Conservation (phyloP, 2,888 invertebrate species). For the Endotricha flammealis region DNA sequence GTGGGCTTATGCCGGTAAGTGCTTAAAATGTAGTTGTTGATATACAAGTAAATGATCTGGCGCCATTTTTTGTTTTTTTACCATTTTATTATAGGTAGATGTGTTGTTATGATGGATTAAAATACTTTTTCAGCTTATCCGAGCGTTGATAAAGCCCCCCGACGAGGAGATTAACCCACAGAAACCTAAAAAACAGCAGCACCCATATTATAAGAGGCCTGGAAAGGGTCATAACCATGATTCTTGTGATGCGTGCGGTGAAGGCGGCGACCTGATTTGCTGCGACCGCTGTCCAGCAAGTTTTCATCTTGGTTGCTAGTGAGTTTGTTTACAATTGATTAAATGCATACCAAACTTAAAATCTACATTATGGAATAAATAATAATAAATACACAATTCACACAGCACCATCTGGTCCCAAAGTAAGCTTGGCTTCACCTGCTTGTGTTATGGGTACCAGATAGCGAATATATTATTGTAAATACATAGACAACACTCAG, state of each 20-base stretch:
- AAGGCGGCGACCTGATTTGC: conserved; percentile 96
- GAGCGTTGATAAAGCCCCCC: conserved; percentile 92
- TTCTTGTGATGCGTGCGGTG: conserved; percentile 95
- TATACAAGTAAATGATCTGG: conserved; percentile 25
- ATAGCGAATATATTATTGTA: too few species aligned
- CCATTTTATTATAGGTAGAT: conserved; percentile 10
- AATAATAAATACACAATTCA: too few species aligned
- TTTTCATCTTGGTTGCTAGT: conserved; percentile 98
- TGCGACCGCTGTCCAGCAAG: conserved; percentile 97
- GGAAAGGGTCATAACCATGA: conserved; percentile 96
- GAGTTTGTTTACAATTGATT: conserved; percentile 67
- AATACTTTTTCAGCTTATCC: conserved; percentile 88
- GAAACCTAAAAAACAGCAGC: conserved; percentile 81
- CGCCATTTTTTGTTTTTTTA: conserved; percentile 37
- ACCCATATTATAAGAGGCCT: conserved; percentile 90
- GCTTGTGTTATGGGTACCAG: too few species aligned
- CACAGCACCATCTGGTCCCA: too few species aligned
- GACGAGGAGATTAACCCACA: conserved; percentile 82
- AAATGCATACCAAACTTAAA: too few species aligned
- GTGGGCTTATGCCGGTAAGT: conserved; percentile 92
- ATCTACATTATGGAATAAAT: too few species aligned
- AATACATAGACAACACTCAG: too few species aligned
- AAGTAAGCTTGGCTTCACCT: too few species aligned
- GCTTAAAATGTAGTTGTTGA: conserved; percentile 39
- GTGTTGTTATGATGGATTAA: conserved; percentile 24